Evolutionary conservation across 2,888 invertebrate genomes (phyloP), one percentile per base, ranked within the genome.

Genomic region (Choristoneura rosaceana): DNA sequence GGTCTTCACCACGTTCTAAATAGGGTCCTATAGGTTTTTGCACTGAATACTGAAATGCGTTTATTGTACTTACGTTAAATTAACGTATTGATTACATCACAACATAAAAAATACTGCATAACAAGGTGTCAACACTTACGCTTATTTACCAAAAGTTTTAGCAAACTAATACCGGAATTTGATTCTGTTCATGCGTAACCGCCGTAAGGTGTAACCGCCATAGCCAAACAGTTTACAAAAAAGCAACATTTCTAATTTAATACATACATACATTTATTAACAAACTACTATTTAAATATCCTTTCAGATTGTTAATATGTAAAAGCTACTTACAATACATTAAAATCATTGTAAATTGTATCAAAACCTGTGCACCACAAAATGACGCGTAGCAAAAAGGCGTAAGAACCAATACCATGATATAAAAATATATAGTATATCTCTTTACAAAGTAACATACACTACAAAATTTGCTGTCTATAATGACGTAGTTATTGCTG

Each of bases 371-470:
- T 81, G 84, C 82, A 77, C 78, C 76, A 81, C 82, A 82, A 81
- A 82, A 79, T 77, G 43, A 71, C 77, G 80, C 80, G 78, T 82
- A 84, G 89, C 89, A 89, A 88, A 88, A 87, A 85, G 87, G 82
- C 82, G 77, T 87, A 85, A 82, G 86, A 89, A 85, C 81, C 79
- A 87, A 88, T 85, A 87, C 82, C 86, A 85, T 76, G 74, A 81
- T 90, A 90, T 84, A 90, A 91, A 91, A 90, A 90, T 90, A 85
- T 84, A 84, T 79, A 86, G 81, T 86, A 82, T 82, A 83, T 87
- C 83, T 87, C 80, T 81, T 81, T 79, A 80, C 79, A 82, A 78
- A 82, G 59, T 64, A 69, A 64, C 15, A 12, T 55, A 67, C 52
- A 58, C 67, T 71, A 71, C 67, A 52, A 47, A 68, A 61, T 45